Percentiles rank a stretch among this genome's conserved stretches.
Evolutionary conservation across 1,140 invertebrate species (phyloP).

Genomic region (Adelges cooleyi): DNA sequence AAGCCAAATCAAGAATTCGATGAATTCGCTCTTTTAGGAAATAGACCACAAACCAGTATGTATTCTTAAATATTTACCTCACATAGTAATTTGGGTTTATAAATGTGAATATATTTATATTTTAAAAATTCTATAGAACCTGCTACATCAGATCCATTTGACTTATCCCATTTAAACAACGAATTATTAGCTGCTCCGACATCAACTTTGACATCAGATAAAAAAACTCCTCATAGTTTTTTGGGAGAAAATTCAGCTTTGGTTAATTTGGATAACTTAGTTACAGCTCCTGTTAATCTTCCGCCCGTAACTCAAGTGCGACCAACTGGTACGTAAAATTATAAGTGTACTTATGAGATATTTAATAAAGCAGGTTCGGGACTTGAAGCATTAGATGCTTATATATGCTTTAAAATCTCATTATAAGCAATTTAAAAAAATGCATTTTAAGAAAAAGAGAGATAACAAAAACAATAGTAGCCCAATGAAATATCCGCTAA

Average conservation of each 20-base stretch:
- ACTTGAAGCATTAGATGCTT: too few species aligned
- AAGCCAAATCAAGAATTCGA: conserved; percentile 20
- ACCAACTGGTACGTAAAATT: conserved; percentile 28
- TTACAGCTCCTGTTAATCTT: conserved; percentile 44
- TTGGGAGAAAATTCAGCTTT: conserved; percentile 86
- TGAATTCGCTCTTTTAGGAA: conserved; percentile 23
- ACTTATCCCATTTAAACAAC: conserved; percentile 50
- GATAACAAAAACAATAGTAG: not conserved
- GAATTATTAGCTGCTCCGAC: conserved; percentile 38
- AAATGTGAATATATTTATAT: conserved; percentile 36
- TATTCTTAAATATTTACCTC: too few species aligned
- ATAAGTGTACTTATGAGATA: too few species aligned
- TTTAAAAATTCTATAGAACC: conserved; percentile 26
- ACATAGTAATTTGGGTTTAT: conserved; percentile 26
- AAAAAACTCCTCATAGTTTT: conserved; percentile 84
- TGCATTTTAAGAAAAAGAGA: not conserved
- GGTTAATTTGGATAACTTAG: conserved; percentile 90
- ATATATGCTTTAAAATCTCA: not conserved
- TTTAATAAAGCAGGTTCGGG: too few species aligned
- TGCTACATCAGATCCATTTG: conserved; percentile 50
- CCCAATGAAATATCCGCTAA: too few species aligned
- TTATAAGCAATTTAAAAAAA: not conserved
- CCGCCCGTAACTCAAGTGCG: conserved; percentile 31
- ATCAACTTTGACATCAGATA: conserved; percentile 38
- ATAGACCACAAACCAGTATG: conserved; percentile 18